These are phyloP conservation scores for Brachypodius melanocephalos DNA, from an alignment of 2,113 vertebrate species.

Conservation along the genomic window DNA sequence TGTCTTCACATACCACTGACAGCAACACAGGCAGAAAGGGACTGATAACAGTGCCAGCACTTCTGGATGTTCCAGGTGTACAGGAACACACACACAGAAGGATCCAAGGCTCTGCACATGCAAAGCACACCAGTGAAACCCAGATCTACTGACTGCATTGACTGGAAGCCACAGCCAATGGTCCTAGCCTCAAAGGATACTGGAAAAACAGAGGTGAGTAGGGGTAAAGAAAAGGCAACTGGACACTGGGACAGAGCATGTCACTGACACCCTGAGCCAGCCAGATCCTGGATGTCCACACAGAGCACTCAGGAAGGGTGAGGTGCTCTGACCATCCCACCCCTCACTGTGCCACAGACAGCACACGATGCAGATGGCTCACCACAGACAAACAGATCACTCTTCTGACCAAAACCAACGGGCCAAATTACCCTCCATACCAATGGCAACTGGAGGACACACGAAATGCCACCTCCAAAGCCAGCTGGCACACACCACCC, in stretches of 20 bases:
- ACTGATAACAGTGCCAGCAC: not conserved
- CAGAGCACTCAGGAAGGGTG: not conserved
- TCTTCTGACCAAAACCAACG: conserved; percentile 40
- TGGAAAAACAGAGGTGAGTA: not conserved
- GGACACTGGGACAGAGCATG: not conserved
- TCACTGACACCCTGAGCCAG: not conserved
- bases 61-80: not conserved
- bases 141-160: fast-evolving
- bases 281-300: not conserved
- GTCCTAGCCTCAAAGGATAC: not conserved
- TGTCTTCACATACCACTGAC: fast-evolving
- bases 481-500: not conserved
- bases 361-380: not conserved
- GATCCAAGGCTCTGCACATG: not conserved
- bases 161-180: not conserved
- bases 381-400: not conserved
- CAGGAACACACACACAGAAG: not conserved
- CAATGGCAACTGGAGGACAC: conserved; percentile 38
- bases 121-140: not conserved
- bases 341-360: not conserved
- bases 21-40: not conserved
- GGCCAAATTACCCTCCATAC: conserved; percentile 27
- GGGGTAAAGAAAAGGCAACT: not conserved
- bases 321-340: not conserved
- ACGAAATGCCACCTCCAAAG: not conserved